These are phyloP conservation scores for Cyclura pinguis DNA, from an alignment of 2,797 vertebrate species.

Conservation along the genomic window DNA sequence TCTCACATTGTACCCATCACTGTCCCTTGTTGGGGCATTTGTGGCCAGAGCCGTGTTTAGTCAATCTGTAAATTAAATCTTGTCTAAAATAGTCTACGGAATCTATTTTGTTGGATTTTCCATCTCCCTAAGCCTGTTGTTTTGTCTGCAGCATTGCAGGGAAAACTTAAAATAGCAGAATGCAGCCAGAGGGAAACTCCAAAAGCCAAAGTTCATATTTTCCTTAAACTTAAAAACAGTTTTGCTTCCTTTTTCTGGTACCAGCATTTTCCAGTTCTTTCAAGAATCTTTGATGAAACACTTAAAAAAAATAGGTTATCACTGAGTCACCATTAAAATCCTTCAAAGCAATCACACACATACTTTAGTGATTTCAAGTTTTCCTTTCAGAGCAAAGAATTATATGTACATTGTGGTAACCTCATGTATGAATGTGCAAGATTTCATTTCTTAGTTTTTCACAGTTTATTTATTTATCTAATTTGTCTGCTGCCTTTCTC, in stretches of 20 bases:
- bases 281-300: background rate
- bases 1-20: background rate
- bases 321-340: background rate
- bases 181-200: background rate
- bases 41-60: too few species aligned
- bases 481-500: too few species aligned
- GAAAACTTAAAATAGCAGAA: background rate
- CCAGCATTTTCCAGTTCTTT: background rate
- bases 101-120: background rate
- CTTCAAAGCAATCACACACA: background rate
- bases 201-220: background rate
- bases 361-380: background rate
- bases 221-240: background rate
- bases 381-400: background rate
- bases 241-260: background rate
- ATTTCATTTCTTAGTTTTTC: too few species aligned
- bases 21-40: background rate
- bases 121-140: background rate
- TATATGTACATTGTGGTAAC: background rate
- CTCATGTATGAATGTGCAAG: too few species aligned
- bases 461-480: too few species aligned
- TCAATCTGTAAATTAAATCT: background rate
- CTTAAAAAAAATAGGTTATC: background rate
- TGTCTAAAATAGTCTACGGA: background rate
- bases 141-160: background rate